Conservation (phyloP, 2,797 vertebrate species). For the Paedocypris micromegethes region DNA sequence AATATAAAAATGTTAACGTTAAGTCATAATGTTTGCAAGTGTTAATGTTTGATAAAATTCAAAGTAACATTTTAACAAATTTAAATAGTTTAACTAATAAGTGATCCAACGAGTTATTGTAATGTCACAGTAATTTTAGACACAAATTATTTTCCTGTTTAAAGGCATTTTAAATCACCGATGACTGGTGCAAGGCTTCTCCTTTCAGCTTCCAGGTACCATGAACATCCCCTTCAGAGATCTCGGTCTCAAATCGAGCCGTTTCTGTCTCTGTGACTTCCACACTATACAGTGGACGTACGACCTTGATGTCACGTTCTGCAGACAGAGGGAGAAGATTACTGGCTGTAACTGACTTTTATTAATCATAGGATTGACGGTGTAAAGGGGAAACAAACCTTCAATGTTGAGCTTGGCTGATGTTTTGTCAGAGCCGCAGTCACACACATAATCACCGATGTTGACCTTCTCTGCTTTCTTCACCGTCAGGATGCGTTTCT, state of each 20-base stretch:
- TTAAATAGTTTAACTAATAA: too few relatives aligned
- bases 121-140: too few relatives aligned
- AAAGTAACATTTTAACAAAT: too few relatives aligned
- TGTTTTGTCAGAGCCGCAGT: conserved; percentile 83
- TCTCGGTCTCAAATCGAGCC: conserved; percentile 91
- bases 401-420: conserved; percentile 80
- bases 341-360: not conserved
- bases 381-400: conserved; percentile 63
- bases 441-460: conserved; percentile 80
- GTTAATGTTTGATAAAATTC: too few relatives aligned
- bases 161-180: too few relatives aligned
- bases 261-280: conserved; percentile 91
- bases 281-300: conserved; percentile 86
- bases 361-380: not conserved
- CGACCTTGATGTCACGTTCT: conserved; percentile 93
- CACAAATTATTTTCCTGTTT: too few relatives aligned
- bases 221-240: conserved; percentile 89
- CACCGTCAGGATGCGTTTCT: conserved; percentile 77
- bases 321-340: conserved; percentile 32
- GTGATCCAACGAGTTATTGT: too few relatives aligned
- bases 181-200: conserved; percentile 78
- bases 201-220: conserved; percentile 92
- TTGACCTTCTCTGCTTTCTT: conserved; percentile 79
- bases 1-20: too few relatives aligned
- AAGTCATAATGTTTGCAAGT: too few relatives aligned